These are phyloP conservation scores for Scaptomyza caliginosa DNA, from an alignment of 2,888 invertebrate species.

Conservation along the genomic window DNA sequence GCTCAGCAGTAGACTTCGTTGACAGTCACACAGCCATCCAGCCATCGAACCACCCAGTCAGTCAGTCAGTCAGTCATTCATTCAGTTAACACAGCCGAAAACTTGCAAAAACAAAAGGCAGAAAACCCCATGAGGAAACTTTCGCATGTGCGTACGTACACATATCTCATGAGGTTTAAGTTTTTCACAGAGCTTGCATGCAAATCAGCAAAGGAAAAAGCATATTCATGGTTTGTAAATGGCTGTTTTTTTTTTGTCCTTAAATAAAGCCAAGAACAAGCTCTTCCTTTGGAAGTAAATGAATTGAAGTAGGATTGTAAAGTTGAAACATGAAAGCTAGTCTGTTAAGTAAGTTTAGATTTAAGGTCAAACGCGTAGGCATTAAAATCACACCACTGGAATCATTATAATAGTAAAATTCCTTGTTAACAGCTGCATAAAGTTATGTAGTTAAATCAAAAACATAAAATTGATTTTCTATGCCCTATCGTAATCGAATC, in stretches of 20 bases:
- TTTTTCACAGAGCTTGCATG: constrained; percentile 7
- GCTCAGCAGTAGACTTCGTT: constrained; percentile 17
- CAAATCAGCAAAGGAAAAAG: constrained; percentile 1
- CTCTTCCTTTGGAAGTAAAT: background rate
- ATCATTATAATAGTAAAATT: background rate
- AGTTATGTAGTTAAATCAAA: background rate
- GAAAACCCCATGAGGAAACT: constrained; percentile 18
- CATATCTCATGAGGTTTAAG: constrained; percentile 1
- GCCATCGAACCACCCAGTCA: no score
- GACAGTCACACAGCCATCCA: constrained; percentile 12
- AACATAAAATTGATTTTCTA: background rate
- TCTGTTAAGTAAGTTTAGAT: background rate
- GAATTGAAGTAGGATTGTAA: background rate
- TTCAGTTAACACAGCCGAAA: constrained; percentile 39
- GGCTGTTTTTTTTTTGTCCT: background rate
- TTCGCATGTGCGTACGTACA: background rate
- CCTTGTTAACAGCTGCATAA: background rate
- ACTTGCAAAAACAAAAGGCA: constrained; percentile 64
- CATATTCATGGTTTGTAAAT: constrained; percentile 4
- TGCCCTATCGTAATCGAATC: background rate
- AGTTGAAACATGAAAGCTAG: background rate
- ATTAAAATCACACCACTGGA: background rate
- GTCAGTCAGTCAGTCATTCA: constrained; percentile 1
- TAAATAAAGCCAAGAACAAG: background rate
- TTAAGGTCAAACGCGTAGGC: background rate